Base-by-base conservation (phyloP, 2,888 invertebrate species). In the Crepidodera aurea region DNA sequence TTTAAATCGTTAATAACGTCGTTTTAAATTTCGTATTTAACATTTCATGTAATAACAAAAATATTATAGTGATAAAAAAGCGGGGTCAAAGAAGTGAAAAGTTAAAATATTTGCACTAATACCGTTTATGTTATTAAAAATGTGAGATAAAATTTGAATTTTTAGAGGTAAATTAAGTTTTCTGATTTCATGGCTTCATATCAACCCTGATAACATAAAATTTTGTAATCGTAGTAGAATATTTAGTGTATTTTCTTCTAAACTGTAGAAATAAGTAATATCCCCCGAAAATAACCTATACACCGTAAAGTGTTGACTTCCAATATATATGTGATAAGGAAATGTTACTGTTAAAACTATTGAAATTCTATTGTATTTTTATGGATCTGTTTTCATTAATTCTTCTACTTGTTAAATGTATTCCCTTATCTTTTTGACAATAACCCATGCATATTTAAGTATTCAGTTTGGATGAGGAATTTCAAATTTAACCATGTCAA, bases 321-420 rank as follows among this genome's bases (percentile, higher is more conserved):
- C 77, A 77, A 53, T 77, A 72, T n/a, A n/a, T 73, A 77, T 78
- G 77, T 78, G 78, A 78, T 77, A 78, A 74, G 75, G 71, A 65
- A 59, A 64, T 68, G 68, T 68, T 68, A 66, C 60, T 68, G 67
- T 68, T 68, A 50, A 56, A 60, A 37, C 60, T 64, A 62, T 68
- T 64, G 34, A 66, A 64, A 68, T 66, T 68, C 68, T 68, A 68
- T 65, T 40, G 64, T 65, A 62, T 63, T 64, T 64, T 57, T 60
- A 54, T 58, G 40, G 34, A 57, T 54, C 37, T 60, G 40, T 62
- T 51, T 62, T 58, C 19, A 40, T 48, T 51, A 42, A 19, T 60
- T 57, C 29, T 57, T 59, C 62, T 34, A 59, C 56, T 57, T 62
- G 58, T 63, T 65, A 54, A 55, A 55, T 54, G 54, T 65, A n/a